Evolutionary conservation across 2,113 vertebrate genomes (phyloP).

Genomic region (Ctenodactylus gundi): DNA sequence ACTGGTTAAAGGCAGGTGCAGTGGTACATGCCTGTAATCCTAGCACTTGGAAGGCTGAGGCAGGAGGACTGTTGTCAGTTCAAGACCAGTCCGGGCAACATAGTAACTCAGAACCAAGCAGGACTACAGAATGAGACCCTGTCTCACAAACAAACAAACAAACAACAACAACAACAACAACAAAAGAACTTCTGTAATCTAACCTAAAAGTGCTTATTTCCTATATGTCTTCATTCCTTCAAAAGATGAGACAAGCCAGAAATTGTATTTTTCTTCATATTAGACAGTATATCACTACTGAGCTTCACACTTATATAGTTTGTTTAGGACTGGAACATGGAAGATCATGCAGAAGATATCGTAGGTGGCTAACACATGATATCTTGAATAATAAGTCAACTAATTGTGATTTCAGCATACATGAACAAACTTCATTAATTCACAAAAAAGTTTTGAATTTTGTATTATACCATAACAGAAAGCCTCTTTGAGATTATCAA

Average conservation of each 20-base stretch:
- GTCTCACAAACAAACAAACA: too few relatives aligned
- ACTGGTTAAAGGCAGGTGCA: too few relatives aligned
- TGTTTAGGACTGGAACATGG: not conserved
- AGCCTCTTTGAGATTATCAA: not conserved
- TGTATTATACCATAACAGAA: not conserved
- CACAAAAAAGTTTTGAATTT: not conserved
- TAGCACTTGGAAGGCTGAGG: too few relatives aligned
- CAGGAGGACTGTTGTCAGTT: too few relatives aligned
- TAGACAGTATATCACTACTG: not conserved
- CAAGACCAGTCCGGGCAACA: too few relatives aligned
- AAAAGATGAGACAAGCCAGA: not conserved
- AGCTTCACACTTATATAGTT: not conserved
- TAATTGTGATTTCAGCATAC: not conserved
- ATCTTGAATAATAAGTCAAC: not conserved
- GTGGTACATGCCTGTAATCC: too few relatives aligned
- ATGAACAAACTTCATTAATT: not conserved
- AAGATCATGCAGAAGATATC: not conserved
- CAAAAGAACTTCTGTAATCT: not conserved
- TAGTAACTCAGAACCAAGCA: too few relatives aligned
- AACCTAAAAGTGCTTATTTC: not conserved
- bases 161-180: accelerated
- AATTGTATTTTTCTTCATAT: not conserved
- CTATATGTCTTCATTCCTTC: not conserved
- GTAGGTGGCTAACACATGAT: not conserved
- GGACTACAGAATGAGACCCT: too few relatives aligned